These are phyloP conservation scores for Fulmarus glacialis DNA, from an alignment of 2,113 vertebrate species.

Conservation along the genomic window DNA sequence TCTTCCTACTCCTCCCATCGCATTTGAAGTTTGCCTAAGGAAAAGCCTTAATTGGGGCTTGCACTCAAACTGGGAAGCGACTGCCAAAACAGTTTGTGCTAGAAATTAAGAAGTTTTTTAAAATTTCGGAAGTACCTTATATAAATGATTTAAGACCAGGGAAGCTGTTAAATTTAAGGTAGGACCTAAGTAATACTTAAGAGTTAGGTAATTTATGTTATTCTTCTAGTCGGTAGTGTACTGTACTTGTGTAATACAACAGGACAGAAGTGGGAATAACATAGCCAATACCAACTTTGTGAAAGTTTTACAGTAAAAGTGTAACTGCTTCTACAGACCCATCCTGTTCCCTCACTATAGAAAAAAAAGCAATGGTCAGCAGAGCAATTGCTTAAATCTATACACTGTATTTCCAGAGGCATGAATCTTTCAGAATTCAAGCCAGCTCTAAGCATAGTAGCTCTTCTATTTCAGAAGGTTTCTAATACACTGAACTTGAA, in stretches of 20 bases:
- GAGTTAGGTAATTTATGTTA: background rate
- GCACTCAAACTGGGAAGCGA: background rate
- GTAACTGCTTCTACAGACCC: background rate
- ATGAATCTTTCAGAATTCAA: background rate
- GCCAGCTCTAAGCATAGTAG: background rate
- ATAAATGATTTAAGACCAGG: background rate
- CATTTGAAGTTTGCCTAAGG: slow-evolving; percentile 28
- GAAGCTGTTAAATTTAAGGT: background rate
- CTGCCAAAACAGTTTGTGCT: background rate
- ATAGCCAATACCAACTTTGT: background rate
- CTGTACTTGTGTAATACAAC: accelerated
- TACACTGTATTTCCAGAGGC: background rate
- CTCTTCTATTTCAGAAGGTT: background rate
- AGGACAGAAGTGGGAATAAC: background rate
- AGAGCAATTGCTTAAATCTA: background rate
- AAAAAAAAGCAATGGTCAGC: background rate
- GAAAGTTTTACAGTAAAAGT: background rate
- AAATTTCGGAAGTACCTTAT: background rate
- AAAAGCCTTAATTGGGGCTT: background rate
- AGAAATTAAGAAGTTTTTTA: background rate
- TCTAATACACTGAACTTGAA: background rate
- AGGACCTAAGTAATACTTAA: background rate
- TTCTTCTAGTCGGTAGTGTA: background rate
- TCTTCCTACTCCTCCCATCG: slow-evolving; percentile 8
- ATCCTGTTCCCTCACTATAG: background rate